Percentiles rank a stretch among this genome's conserved stretches.
phyloP scores from a whole-genome alignment of 2,888 invertebrate species.

The Melieria crassipennis region DNA sequence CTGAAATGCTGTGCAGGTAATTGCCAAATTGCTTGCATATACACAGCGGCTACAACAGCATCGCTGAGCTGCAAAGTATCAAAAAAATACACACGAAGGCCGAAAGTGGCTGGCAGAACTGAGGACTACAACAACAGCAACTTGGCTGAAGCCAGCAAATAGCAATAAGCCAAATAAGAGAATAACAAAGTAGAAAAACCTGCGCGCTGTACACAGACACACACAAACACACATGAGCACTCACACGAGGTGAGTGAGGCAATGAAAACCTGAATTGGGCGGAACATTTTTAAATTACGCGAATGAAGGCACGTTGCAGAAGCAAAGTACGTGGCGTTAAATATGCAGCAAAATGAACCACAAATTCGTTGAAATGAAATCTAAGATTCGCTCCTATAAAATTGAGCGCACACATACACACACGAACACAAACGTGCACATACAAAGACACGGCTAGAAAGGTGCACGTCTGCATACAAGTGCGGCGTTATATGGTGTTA shows the following conservation, averaged over 20 bases:
- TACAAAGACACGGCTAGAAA: background rate
- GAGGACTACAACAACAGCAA: too few species aligned
- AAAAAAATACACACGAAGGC: conserved; percentile 1
- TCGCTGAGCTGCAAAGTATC: conserved; percentile 9
- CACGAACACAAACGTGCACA: background rate
- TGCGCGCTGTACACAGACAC: background rate
- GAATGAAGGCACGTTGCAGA: background rate
- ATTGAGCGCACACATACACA: conserved; percentile 1
- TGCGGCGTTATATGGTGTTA: background rate
- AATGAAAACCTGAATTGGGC: background rate
- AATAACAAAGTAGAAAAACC: too few species aligned
- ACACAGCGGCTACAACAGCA: background rate
- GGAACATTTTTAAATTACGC: too few species aligned
- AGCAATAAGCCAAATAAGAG: too few species aligned
- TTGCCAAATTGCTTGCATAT: too few species aligned
- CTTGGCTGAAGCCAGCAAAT: too few species aligned
- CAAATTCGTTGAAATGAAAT: conserved; percentile 27
- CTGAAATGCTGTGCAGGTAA: too few species aligned
- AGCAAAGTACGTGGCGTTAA: conserved; percentile 9
- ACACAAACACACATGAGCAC: background rate
- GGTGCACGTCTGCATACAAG: background rate
- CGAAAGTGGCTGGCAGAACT: background rate
- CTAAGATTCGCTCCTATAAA: conserved; percentile 21
- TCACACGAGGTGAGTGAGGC: background rate
- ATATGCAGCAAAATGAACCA: conserved; percentile 28